Base-by-base conservation (phyloP, 1,140 invertebrate genomes). In the Ridgeia piscesae region DNA sequence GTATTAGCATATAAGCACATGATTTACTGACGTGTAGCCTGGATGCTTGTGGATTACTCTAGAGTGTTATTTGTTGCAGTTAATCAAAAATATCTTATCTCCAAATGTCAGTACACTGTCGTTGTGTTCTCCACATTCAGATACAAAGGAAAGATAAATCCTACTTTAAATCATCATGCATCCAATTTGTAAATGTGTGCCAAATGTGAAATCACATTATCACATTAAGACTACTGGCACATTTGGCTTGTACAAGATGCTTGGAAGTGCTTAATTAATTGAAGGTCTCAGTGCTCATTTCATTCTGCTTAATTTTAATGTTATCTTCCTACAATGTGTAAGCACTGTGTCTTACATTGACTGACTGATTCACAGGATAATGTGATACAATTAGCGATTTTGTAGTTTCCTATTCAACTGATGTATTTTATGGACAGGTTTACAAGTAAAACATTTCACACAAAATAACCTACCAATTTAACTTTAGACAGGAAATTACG, bases 1-100 rank as follows among this genome's bases (percentile, higher is more conserved):
- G 58, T 77, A 77, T 77, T 77, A 77, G 58, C 58, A 77, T 77
- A 77, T 77, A 77, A 77, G 58, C 58, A 77, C 58, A 77, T 77
- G 58, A 77, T 27, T 77, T 17, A 77, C 58, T 77, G 58, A 8
- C 2, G 27, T 21, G 17, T 27, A 21, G 58, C 17, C 8, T 77
- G 27, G 6, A 77, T 77, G 58, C 58, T 21, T 77, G 58, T 77
- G 58, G 58, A 77, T 77, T 77, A 77, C 58, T 77, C 58, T 77
- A 14, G 17, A 77, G 58, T 77, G 17, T 77, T 77, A 31, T 31
- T 42, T 42, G 11, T 17, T 31, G 27, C 58, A 77, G 58, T 77
- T 77, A 77, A 77, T 77, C 58, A 77, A 21, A 77, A 77, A 77
- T 77, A 77, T 77, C 58, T 77, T 31, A 77, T 77, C 58, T 77